These are phyloP conservation scores for Hemibagrus wyckioides DNA, from an alignment of 2,113 vertebrate species.

Conservation along the genomic window DNA sequence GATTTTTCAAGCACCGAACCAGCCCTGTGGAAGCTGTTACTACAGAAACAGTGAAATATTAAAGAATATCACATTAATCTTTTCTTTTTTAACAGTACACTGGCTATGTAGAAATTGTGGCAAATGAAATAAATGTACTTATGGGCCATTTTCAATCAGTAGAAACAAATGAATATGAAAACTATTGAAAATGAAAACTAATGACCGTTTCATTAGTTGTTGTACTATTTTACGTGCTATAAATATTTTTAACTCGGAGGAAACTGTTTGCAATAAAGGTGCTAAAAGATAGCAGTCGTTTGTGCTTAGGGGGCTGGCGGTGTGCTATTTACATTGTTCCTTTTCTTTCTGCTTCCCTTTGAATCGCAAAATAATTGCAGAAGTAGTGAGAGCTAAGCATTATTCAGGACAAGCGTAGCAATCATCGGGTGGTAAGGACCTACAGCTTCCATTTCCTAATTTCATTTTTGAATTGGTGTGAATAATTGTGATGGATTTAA, in stretches of 20 bases:
- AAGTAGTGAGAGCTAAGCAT: constrained; percentile 24
- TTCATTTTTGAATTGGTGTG: background rate
- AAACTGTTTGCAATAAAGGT: background rate
- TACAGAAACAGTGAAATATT: background rate
- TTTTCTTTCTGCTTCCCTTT: background rate
- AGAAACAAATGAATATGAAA: too few species aligned
- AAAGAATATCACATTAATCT: background rate
- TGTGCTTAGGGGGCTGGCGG: background rate
- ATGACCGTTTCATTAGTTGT: background rate
- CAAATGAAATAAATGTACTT: too few species aligned
- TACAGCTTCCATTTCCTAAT: background rate
- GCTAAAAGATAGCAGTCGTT: background rate
- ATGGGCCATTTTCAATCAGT: too few species aligned
- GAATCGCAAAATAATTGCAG: constrained; percentile 20
- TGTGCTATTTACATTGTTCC: background rate
- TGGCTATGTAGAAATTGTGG: too few species aligned
- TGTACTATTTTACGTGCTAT: background rate
- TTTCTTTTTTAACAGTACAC: too few species aligned
- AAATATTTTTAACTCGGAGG: background rate
- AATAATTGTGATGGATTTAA: background rate
- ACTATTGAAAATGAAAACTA: too few species aligned
- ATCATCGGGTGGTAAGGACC: background rate
- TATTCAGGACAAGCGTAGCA: background rate
- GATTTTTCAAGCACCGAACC: too few species aligned
- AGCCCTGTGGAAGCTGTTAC: background rate